Evolutionary conservation across 1,140 invertebrate genomes (phyloP).

Genomic region (Arion vulgaris): DNA sequence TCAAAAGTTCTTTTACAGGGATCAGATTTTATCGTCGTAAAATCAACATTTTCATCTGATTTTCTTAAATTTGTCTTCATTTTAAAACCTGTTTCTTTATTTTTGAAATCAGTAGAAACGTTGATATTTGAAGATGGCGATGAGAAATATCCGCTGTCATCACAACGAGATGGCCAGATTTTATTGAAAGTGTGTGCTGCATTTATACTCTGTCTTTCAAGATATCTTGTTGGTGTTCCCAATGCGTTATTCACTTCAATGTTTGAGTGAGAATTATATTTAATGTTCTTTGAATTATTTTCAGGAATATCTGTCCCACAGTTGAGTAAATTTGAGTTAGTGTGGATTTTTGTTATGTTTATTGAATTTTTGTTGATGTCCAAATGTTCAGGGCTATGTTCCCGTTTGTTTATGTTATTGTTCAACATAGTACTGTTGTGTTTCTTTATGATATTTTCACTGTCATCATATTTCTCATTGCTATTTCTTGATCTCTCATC

Average conservation of each 20-base stretch:
- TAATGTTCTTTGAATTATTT: background rate
- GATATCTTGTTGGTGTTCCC: background rate
- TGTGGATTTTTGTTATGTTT: no score
- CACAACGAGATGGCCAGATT: background rate
- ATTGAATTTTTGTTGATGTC: conserved; percentile 17
- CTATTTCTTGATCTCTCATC: no score
- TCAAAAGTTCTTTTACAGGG: background rate
- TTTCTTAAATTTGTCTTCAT: no score
- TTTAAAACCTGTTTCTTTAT: background rate
- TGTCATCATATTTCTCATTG: no score
- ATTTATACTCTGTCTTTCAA: background rate
- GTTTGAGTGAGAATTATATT: background rate
- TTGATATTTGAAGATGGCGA: background rate
- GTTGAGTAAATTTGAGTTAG: background rate
- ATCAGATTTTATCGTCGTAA: no score
- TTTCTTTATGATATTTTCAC: no score
- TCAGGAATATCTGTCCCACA: background rate
- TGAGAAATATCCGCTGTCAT: conserved; percentile 20
- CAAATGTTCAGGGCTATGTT: background rate
- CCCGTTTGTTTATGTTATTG: no score
- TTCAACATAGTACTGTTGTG: no score
- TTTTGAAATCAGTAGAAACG: background rate
- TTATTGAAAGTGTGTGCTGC: background rate
- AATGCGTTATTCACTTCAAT: no score
- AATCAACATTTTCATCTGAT: no score